These are phyloP conservation scores for Anolis sagrei DNA, from an alignment of 2,113 vertebrate species.

Conservation along the genomic window DNA sequence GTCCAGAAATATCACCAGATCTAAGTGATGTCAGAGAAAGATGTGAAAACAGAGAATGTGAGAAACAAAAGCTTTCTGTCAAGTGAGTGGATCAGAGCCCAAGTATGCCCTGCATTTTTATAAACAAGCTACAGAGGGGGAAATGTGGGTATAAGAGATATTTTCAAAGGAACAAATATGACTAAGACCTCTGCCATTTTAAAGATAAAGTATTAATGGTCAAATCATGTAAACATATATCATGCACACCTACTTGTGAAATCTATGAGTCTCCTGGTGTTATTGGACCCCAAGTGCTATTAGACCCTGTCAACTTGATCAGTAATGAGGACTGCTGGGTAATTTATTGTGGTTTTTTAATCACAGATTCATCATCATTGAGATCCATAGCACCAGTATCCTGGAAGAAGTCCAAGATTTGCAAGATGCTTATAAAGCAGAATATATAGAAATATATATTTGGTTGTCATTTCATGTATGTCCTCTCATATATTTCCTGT, in stretches of 20 bases:
- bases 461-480: neutral
- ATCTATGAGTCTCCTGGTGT: too few relatives aligned
- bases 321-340: too few relatives aligned
- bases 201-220: neutral
- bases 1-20: slow-evolving; percentile 36
- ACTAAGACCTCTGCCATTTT: neutral
- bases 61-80: neutral
- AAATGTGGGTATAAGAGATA: neutral
- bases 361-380: too few relatives aligned
- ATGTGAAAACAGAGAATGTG: neutral
- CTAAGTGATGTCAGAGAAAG: slow-evolving; percentile 21
- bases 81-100: slow-evolving; percentile 7
- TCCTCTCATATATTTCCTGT: neutral
- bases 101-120: neutral
- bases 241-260: too few relatives aligned
- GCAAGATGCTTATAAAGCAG: neutral
- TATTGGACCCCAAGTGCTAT: too few relatives aligned
- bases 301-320: too few relatives aligned
- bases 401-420: neutral
- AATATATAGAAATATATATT: neutral
- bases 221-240: neutral
- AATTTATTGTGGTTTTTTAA: too few relatives aligned
- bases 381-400: neutral
- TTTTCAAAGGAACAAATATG: neutral
- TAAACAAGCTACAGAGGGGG: neutral